phyloP scores from a whole-genome alignment of 1,140 invertebrate species.

The Adoxophyes honmai region DNA sequence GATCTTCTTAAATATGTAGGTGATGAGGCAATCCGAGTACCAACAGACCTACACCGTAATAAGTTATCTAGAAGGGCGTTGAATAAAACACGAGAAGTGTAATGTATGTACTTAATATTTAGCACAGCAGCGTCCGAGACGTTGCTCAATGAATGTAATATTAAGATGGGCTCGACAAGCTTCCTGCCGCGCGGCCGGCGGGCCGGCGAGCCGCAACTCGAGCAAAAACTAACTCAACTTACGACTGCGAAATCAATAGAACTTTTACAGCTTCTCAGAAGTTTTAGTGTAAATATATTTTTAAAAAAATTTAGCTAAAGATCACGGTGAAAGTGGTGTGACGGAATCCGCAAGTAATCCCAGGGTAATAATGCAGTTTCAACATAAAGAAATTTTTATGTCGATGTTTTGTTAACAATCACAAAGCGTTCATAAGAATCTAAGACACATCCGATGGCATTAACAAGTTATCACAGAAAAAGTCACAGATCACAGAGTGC shows the following conservation, averaged over 20 bases:
- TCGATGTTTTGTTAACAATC: slow-evolving; percentile 25
- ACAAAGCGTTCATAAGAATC: background rate
- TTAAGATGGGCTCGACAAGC: background rate
- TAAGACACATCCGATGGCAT: slow-evolving; percentile 14
- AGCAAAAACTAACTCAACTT: background rate
- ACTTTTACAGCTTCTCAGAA: slow-evolving; percentile 3
- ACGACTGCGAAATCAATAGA: slow-evolving; percentile 11
- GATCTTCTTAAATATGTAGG: slow-evolving; percentile 14
- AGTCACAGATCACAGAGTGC: slow-evolving; percentile 26
- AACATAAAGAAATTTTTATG: slow-evolving; percentile 19
- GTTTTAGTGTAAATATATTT: background rate
- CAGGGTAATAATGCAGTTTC: background rate
- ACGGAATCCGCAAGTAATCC: background rate
- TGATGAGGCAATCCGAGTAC: background rate
- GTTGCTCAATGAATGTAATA: slow-evolving; percentile 16
- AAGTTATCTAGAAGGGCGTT: slow-evolving; percentile 1
- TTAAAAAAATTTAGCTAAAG: background rate
- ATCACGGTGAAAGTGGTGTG: background rate
- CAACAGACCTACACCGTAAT: background rate
- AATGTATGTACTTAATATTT: slow-evolving; percentile 14
- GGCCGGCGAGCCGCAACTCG: background rate
- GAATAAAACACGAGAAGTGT: slow-evolving; percentile 8
- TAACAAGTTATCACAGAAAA: slow-evolving; percentile 19
- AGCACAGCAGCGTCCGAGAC: slow-evolving; percentile 4
- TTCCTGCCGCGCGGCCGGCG: background rate